A percentile compares a stretch with the other conserved stretches of the same genome.
Evolutionary conservation across 1,140 invertebrate genomes (phyloP).

Genomic region (Aleiodes sp.): DNA sequence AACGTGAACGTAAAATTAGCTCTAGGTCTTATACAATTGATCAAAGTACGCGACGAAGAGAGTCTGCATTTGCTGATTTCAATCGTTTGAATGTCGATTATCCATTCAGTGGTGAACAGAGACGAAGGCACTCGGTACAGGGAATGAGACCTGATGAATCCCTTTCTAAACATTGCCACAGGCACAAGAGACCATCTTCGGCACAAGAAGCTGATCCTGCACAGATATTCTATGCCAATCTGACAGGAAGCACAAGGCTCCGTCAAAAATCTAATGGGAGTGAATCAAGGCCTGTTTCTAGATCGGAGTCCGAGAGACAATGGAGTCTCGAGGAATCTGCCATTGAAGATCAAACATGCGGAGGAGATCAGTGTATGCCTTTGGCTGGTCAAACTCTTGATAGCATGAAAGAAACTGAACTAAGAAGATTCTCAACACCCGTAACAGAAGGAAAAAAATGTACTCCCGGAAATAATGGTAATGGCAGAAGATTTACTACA

Average conservation of each 20-base stretch:
- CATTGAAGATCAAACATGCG: slow-evolving; percentile 19
- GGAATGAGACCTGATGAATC: slow-evolving; percentile 39
- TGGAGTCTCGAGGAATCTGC: slow-evolving; percentile 30
- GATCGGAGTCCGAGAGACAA: slow-evolving; percentile 24
- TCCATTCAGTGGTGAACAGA: slow-evolving; percentile 9
- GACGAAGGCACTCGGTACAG: slow-evolving; percentile 48
- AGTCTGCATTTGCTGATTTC: slow-evolving; percentile 33
- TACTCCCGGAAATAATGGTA: slow-evolving; percentile 6
- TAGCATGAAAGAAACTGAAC: slow-evolving; percentile 48
- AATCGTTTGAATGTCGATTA: slow-evolving; percentile 28
- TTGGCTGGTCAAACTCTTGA: slow-evolving; percentile 36
- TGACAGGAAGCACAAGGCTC: slow-evolving; percentile 30
- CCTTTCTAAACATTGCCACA: slow-evolving; percentile 10
- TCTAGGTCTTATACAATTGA: slow-evolving; percentile 14
- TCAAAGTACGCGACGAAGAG: slow-evolving; percentile 26
- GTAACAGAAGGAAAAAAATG: slow-evolving; percentile 37
- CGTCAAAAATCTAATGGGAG: slow-evolving; percentile 19
- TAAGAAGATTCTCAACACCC: slow-evolving; percentile 50
- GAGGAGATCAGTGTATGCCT: slow-evolving; percentile 30
- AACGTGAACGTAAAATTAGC: slow-evolving; percentile 24
- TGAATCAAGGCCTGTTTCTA: slow-evolving; percentile 10
- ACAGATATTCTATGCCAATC: slow-evolving; percentile 40
- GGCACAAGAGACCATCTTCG: slow-evolving; percentile 44
- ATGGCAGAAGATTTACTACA: slow-evolving; percentile 51
- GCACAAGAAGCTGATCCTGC: slow-evolving; percentile 46